Conservation (phyloP, 2,888 invertebrate species). For the Teleogryllus oceanicus region DNA sequence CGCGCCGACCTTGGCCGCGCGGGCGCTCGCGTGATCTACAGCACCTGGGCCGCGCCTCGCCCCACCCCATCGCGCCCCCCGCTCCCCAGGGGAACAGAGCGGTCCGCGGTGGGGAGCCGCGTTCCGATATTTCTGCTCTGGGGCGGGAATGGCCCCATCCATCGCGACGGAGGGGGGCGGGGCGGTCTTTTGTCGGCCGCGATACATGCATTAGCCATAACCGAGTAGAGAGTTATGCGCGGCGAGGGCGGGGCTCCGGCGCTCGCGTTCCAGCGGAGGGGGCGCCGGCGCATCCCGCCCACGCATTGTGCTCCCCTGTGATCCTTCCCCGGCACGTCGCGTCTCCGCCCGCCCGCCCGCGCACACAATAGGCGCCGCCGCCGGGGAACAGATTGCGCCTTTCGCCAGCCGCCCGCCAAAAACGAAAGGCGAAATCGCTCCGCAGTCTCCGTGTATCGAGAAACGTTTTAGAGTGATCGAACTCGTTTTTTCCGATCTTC, state of each 20-base stretch:
- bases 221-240: background rate
- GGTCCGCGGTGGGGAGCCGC: background rate
- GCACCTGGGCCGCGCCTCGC: background rate
- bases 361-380: no score
- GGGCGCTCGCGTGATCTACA: background rate
- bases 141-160: background rate
- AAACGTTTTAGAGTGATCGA: no score
- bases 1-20: no score
- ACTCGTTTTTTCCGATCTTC: no score
- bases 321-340: no score
- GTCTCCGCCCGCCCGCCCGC: no score
- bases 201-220: constrained; percentile 6
- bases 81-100: background rate
- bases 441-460: no score
- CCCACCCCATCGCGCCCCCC: background rate
- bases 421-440: no score
- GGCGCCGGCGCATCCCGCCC: background rate
- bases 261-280: background rate
- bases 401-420: no score
- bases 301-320: no score
- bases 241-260: background rate
- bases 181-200: background rate
- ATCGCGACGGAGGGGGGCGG: background rate
- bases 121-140: background rate
- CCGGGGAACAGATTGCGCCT: no score